Evolutionary conservation across 2,113 vertebrate species (phyloP), one percentile per base, ranked within the genome.

Genomic region (Cyprinus carpio): DNA sequence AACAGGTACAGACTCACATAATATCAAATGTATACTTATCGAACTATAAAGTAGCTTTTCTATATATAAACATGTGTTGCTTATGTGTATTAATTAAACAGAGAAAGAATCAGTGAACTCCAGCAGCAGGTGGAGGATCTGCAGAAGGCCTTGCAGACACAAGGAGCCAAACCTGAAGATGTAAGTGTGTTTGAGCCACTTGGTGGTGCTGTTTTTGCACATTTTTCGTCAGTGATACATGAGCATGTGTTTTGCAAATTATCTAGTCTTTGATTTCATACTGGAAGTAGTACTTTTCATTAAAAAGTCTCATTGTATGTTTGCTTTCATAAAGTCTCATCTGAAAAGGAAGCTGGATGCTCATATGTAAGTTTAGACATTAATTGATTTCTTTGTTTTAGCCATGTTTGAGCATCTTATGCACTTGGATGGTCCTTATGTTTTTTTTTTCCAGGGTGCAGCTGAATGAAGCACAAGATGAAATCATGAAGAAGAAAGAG

Each of bases 401-500:
- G 25, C 51, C 46, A n/a, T 13, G 6, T 37, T 40, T 71, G 34
- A 1, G 18, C 67, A 6, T 64, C 13, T 77, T 87, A 13, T 60
- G 29, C 23, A 77, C 10, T 51, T 43, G 25, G 13, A 77, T 58
- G 4, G 15, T 77, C 4, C 4, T 75, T 43, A 12, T 49, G 46
- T 60, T 67, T 9, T 27, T 67, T 9, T 27, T 60, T 27, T 20
- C 6, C 82, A 99, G 98, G 97, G 96, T 98, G 64, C 97, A 97
- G 87, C 79, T 99, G 85, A 99, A 97, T 0, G 96, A 98, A 88
- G 97, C 97, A 84, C 96, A 99, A 86, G 97, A 99, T 88, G 97
- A 99, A 91, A 94, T 99, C 81, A 96, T 99, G 95, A 99, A 98
- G 93, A 98, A 99, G 88, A 97, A 97, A 88, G 97, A 98, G 90